Percentiles rank a stretch among this genome's conserved stretches.
Conservation (phyloP, 2,888 invertebrate genomes). For the Amphipoea oculea region DNA sequence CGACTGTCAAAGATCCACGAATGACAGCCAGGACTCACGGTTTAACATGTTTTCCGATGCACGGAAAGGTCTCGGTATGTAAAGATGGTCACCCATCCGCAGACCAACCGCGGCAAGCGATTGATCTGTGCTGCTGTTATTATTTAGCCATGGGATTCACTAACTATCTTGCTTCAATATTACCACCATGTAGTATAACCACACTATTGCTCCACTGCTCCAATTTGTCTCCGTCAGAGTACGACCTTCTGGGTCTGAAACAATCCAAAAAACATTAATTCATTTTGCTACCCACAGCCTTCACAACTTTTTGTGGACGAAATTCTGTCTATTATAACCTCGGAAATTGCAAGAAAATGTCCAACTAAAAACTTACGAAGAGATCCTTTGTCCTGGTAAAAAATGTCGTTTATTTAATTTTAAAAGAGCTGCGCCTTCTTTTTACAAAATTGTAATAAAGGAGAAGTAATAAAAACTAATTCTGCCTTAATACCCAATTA, state of each 20-base stretch:
- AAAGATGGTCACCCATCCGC: too few species aligned
- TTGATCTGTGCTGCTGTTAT: too few species aligned
- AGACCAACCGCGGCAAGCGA: too few species aligned
- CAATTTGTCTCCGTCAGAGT: conserved; percentile 41
- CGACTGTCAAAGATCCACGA: too few species aligned
- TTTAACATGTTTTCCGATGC: too few species aligned
- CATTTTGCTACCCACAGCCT: conserved; percentile 35
- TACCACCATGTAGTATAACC: neutral
- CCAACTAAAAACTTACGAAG: conserved; percentile 21
- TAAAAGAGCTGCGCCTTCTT: conserved; percentile 1
- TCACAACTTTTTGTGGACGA: conserved; percentile 31
- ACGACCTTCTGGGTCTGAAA: conserved; percentile 26
- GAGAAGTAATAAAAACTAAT: conserved; percentile 52
- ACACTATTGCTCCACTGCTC: neutral
- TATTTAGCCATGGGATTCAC: neutral
- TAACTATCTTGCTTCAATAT: conserved; percentile 4
- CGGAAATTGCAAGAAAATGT: conserved; percentile 10
- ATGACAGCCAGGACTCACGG: too few species aligned
- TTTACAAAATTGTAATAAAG: conserved; percentile 46
- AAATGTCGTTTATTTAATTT: conserved; percentile 42
- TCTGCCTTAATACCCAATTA: conserved; percentile 51
- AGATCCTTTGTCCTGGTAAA: conserved; percentile 9
- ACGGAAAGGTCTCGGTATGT: too few species aligned
- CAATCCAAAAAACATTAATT: conserved; percentile 52
- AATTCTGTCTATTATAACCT: conserved; percentile 29